These are phyloP conservation scores for Pandemis corylana DNA, from an alignment of 2,888 invertebrate species.

Conservation along the genomic window DNA sequence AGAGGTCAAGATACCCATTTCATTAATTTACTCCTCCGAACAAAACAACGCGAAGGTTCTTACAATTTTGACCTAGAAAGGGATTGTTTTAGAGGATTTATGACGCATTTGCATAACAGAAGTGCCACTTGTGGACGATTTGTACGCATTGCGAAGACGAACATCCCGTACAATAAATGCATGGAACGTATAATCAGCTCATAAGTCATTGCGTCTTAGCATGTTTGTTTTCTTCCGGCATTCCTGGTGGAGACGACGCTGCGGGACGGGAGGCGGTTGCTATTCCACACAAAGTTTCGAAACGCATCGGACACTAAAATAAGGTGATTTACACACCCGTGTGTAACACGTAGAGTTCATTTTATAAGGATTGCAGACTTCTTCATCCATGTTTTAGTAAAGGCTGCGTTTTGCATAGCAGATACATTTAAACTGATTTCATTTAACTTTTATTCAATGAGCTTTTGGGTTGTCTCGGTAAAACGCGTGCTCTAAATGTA, in stretches of 20 bases:
- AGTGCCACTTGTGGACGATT: constrained; percentile 65
- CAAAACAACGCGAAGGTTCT: constrained; percentile 48
- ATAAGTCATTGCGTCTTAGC: constrained; percentile 59
- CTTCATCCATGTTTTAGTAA: background rate
- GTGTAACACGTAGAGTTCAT: background rate
- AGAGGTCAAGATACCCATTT: constrained; percentile 54
- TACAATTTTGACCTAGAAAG: constrained; percentile 60
- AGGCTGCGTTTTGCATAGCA: background rate
- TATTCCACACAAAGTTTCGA: background rate
- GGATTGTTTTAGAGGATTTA: constrained; percentile 52
- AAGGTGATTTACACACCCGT: background rate
- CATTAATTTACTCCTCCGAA: constrained; percentile 49
- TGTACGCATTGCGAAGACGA: constrained; percentile 66
- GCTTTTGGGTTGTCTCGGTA: too few relatives aligned
- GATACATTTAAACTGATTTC: too few relatives aligned
- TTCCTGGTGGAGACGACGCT: constrained; percentile 20
- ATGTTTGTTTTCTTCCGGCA: constrained; percentile 57
- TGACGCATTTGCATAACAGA: constrained; percentile 67
- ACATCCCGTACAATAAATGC: constrained; percentile 65
- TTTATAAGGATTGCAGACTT: background rate
- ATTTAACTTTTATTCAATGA: too few relatives aligned
- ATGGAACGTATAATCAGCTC: constrained; percentile 66
- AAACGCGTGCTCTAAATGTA: too few relatives aligned
- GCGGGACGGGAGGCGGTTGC: constrained; percentile 13
- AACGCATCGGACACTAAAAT: background rate